Evolutionary conservation across 2,797 vertebrate species (phyloP).

Genomic region (Schizopygopsis malacanthus): DNA sequence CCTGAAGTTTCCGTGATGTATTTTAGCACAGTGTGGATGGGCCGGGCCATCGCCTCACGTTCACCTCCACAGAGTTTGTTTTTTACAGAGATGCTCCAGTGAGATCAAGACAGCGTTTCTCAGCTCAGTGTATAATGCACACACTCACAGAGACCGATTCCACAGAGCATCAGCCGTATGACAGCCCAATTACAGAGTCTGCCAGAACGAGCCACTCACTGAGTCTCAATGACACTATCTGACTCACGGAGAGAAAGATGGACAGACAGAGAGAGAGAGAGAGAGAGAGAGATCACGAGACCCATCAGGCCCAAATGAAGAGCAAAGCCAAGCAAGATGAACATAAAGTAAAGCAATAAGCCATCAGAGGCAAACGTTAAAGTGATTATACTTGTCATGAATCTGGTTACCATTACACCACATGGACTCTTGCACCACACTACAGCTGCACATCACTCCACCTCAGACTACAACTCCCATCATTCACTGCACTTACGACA

Average conservation of each 20-base stretch:
- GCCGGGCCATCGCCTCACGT: not conserved
- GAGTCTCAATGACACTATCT: constrained; percentile 22
- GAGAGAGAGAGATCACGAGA: not conserved
- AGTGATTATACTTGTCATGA: not conserved
- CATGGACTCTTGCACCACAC: too few relatives aligned
- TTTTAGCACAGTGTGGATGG: not conserved
- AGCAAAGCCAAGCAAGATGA: not conserved
- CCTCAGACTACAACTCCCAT: too few relatives aligned
- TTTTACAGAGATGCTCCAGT: not conserved
- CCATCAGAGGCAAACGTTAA: not conserved
- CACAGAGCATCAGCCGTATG: constrained; percentile 26
- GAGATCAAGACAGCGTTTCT: not conserved
- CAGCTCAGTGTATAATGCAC: not conserved
- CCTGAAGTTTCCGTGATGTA: not conserved
- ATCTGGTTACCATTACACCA: too few relatives aligned
- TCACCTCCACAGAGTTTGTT: not conserved
- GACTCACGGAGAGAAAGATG: constrained; percentile 20
- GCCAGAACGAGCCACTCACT: constrained; percentile 6
- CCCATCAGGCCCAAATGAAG: not conserved
- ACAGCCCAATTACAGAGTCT: constrained; percentile 36
- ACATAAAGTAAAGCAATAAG: not conserved
- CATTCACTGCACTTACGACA: too few relatives aligned
- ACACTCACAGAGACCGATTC: not conserved
- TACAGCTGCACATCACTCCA: too few relatives aligned
- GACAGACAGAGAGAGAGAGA: not conserved